These are phyloP conservation scores for Aphodius granarius DNA, from an alignment of 2,888 invertebrate species.

Conservation along the genomic window DNA sequence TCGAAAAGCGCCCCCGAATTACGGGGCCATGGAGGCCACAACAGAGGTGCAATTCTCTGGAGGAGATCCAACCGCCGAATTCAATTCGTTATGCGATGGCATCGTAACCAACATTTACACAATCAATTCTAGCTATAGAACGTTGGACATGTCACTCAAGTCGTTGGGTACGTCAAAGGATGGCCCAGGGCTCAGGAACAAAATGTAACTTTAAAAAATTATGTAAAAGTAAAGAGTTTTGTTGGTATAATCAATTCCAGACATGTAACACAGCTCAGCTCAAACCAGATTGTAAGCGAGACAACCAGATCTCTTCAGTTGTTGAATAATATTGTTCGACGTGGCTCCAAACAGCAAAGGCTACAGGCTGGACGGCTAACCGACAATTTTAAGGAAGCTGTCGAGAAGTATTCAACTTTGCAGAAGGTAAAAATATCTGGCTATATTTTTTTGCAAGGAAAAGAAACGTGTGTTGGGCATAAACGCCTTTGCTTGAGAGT, in stretches of 20 bases:
- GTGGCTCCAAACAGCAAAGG: slow-evolving; percentile 77
- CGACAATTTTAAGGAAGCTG: slow-evolving; percentile 78
- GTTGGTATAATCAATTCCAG: slow-evolving; percentile 51
- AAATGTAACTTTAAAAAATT: slow-evolving; percentile 57
- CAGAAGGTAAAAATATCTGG: slow-evolving; percentile 67
- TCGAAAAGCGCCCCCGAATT: slow-evolving; percentile 40
- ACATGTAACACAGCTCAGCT: slow-evolving; percentile 73
- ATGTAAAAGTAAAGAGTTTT: slow-evolving; percentile 8
- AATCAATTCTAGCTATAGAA: slow-evolving; percentile 72
- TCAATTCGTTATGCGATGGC: slow-evolving; percentile 77
- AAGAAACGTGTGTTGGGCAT: too few relatives aligned
- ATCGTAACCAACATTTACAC: slow-evolving; percentile 80
- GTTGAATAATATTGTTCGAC: slow-evolving; percentile 68
- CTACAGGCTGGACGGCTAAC: slow-evolving; percentile 83
- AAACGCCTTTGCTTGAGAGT: slow-evolving; percentile 3
- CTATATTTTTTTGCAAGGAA: not conserved
- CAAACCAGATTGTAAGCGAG: slow-evolving; percentile 72
- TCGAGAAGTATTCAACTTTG: slow-evolving; percentile 74
- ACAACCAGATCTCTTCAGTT: slow-evolving; percentile 75
- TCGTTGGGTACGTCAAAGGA: slow-evolving; percentile 76
- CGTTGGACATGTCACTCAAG: slow-evolving; percentile 73
- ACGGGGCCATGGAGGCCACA: slow-evolving; percentile 47
- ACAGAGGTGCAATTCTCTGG: slow-evolving; percentile 72
- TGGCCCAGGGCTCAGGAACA: slow-evolving; percentile 66
- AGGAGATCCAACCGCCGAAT: slow-evolving; percentile 69